phyloP scores from a whole-genome alignment of 2,797 vertebrate species.

The Tragelaphus eurycerus region DNA sequence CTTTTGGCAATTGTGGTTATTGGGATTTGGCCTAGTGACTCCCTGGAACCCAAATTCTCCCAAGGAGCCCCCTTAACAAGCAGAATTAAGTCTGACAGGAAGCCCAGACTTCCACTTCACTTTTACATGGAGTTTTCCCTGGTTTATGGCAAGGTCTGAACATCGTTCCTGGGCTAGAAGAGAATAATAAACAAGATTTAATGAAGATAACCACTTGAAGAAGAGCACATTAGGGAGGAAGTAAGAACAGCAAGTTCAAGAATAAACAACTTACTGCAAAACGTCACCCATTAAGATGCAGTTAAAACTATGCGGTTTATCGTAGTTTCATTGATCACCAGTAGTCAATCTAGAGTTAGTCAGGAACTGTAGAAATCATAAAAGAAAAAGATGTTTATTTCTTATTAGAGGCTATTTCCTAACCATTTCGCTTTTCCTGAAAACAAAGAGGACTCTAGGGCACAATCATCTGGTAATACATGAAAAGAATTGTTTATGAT shows the following conservation, averaged over 20 bases:
- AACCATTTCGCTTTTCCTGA: conserved; percentile 33
- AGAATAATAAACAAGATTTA: conserved; percentile 66
- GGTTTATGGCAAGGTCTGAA: conserved; percentile 59
- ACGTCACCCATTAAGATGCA: not conserved
- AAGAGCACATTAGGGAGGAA: conserved; percentile 32
- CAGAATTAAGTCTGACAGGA: conserved; percentile 69
- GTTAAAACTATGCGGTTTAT: conserved; percentile 35
- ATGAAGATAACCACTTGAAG: conserved; percentile 41
- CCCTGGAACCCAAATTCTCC: conserved; percentile 70
- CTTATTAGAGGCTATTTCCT: conserved; percentile 12
- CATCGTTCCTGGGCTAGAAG: conserved; percentile 35
- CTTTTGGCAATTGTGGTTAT: conserved; percentile 76
- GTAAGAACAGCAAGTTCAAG: not conserved
- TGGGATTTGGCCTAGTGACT: conserved; percentile 75
- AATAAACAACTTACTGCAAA: conserved; percentile 33
- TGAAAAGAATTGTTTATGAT: conserved; percentile 41
- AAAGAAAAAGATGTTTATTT: conserved; percentile 48
- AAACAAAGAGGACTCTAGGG: conserved; percentile 5
- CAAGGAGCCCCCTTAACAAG: conserved; percentile 69
- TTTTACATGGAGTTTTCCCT: conserved; percentile 52
- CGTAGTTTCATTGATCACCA: conserved; percentile 30
- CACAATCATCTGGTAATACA: conserved; percentile 25
- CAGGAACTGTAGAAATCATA: conserved; percentile 36
- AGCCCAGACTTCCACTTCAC: conserved; percentile 62
- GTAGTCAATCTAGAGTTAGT: conserved; percentile 40